A percentile compares a stretch with the other conserved stretches of the same genome.
Evolutionary conservation across 2,888 invertebrate genomes (phyloP).

Genomic region (Acholoe squamosa): DNA sequence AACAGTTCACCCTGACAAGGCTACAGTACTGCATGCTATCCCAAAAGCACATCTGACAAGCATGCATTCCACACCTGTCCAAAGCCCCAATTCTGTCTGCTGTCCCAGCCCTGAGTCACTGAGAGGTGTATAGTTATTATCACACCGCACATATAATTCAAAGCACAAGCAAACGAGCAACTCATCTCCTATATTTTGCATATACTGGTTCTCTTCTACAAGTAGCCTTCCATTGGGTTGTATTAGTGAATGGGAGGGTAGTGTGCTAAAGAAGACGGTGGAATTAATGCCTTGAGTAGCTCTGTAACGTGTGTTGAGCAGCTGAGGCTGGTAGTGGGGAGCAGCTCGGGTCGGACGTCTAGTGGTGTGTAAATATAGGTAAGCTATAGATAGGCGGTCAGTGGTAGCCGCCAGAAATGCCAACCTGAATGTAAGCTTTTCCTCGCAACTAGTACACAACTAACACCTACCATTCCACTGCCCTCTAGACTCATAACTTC

Average conservation of each 20-base stretch:
- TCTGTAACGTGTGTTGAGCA: background rate
- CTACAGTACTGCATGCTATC: too few species aligned
- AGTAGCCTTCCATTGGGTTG: background rate
- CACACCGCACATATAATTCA: too few species aligned
- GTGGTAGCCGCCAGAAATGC: background rate
- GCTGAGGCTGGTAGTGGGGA: background rate
- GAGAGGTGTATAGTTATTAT: too few species aligned
- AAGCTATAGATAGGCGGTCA: slow-evolving; percentile 26
- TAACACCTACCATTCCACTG: background rate
- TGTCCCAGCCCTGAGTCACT: too few species aligned
- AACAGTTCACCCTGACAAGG: too few species aligned
- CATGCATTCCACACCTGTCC: too few species aligned
- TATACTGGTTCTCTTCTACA: too few species aligned
- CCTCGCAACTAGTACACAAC: background rate
- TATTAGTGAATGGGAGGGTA: background rate
- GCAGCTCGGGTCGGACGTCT: background rate
- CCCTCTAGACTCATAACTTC: background rate
- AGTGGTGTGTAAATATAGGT: slow-evolving; percentile 28
- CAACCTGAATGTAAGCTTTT: background rate
- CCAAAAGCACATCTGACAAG: too few species aligned
- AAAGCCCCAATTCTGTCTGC: too few species aligned
- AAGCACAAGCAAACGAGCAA: too few species aligned
- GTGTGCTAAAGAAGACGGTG: background rate
- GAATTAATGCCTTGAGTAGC: background rate
- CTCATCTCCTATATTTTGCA: too few species aligned